Conservation (phyloP, 2,797 vertebrate species). For the Gymnoscopelus braueri region DNA sequence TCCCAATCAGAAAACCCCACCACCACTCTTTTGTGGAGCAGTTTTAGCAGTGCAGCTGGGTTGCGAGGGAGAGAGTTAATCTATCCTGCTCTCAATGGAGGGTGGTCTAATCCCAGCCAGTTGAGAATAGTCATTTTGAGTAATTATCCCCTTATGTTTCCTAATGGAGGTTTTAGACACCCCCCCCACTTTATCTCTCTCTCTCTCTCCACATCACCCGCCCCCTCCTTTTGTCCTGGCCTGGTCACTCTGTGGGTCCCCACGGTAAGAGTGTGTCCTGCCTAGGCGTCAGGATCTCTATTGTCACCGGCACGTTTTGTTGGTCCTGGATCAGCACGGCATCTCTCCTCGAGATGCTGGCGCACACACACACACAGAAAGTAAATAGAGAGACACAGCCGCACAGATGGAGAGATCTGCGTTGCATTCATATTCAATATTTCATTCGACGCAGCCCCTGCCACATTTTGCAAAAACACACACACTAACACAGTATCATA, state of each 20-base stretch:
- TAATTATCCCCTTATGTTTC: conserved; percentile 66
- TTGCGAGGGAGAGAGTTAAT: conserved; percentile 52
- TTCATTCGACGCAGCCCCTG: conserved; percentile 2
- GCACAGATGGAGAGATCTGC: not conserved
- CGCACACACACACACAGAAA: not conserved
- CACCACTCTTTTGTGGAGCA: conserved; percentile 14
- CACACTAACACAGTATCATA: not conserved
- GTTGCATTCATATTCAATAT: conserved; percentile 3
- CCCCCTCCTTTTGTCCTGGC: conserved; percentile 45
- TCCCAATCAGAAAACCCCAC: not conserved
- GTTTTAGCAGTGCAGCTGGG: not conserved
- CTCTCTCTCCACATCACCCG: not conserved
- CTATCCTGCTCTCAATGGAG: conserved; percentile 61
- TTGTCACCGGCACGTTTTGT: conserved; percentile 33
- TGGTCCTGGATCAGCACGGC: conserved; percentile 33
- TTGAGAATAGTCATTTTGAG: conserved; percentile 64
- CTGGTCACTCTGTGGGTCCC: conserved; percentile 40
- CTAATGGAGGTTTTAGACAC: conserved; percentile 54
- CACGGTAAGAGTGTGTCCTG: conserved; percentile 27
- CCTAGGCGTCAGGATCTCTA: conserved; percentile 23
- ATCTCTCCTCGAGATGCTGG: conserved; percentile 28
- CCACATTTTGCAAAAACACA: conserved; percentile 4
- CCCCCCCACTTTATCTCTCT: not conserved
- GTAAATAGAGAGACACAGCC: not conserved
- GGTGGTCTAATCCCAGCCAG: conserved; percentile 60